Conservation (phyloP, 2,797 vertebrate genomes). For the Clarias fuscus region DNA sequence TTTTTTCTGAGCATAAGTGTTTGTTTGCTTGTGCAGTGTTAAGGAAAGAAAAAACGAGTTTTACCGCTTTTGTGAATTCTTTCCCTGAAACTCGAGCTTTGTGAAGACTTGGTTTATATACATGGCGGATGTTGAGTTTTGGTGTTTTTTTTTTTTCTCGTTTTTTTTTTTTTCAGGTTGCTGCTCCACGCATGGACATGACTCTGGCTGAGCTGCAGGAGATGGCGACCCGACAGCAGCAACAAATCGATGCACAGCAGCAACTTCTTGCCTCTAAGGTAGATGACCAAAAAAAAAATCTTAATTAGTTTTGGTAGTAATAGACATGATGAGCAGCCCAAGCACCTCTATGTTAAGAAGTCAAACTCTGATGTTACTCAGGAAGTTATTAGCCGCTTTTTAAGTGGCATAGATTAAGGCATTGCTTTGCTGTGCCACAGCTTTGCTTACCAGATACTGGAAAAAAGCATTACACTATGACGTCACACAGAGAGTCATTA, state of each 20-base stretch:
- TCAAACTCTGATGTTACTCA: too few relatives aligned
- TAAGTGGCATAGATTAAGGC: too few relatives aligned
- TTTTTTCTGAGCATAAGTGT: not conserved
- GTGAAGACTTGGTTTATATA: not conserved
- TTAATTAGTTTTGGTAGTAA: not conserved
- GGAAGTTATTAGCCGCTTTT: too few relatives aligned
- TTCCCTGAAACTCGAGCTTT: constrained; percentile 5
- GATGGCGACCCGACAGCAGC: constrained; percentile 96
- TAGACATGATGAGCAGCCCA: too few relatives aligned
- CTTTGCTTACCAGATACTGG: too few relatives aligned
- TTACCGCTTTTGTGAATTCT: constrained; percentile 3
- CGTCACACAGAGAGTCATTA: too few relatives aligned
- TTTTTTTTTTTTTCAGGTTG: constrained; percentile 72
- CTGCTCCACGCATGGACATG: constrained; percentile 91
- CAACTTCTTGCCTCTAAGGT: constrained; percentile 95
- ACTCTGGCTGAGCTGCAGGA: constrained; percentile 94
- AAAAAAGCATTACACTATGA: too few relatives aligned
- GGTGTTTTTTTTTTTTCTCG: constrained; percentile 18
- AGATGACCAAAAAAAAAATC: not conserved
- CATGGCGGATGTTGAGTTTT: not conserved
- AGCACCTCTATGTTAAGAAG: too few relatives aligned
- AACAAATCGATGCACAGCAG: constrained; percentile 94
- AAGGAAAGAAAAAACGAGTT: constrained; percentile 7
- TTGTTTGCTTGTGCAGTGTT: not conserved
- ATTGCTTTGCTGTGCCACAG: too few relatives aligned